These are phyloP conservation scores for Xanthorhoe designata DNA, from an alignment of 2,888 invertebrate genomes.

Conservation along the genomic window DNA sequence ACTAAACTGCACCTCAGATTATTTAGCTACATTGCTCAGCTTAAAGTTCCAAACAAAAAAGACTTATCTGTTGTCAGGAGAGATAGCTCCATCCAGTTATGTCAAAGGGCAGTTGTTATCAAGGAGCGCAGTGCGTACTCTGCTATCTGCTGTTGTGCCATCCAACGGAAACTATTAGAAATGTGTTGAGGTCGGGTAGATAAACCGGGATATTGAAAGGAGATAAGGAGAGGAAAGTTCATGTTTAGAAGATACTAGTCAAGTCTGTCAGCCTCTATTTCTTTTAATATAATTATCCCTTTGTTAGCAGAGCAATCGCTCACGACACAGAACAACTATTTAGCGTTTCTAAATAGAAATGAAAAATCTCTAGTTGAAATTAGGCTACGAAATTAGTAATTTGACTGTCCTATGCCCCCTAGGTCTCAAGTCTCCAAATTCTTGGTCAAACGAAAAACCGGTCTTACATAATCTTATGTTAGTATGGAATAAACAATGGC, in stretches of 20 bases:
- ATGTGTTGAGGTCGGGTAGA: slow-evolving; percentile 30
- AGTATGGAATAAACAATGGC: slow-evolving; percentile 8
- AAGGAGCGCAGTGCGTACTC: slow-evolving; percentile 39
- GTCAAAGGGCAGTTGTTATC: slow-evolving; percentile 57
- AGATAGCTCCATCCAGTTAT: slow-evolving; percentile 55
- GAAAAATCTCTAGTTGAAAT: too few relatives aligned
- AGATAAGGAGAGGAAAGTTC: slow-evolving; percentile 31
- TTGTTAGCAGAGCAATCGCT: neutral
- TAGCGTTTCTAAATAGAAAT: too few relatives aligned
- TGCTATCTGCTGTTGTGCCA: slow-evolving; percentile 41
- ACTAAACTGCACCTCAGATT: neutral
- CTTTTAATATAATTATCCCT: too few relatives aligned
- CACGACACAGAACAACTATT: neutral
- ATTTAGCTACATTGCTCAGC: neutral
- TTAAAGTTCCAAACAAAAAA: slow-evolving; percentile 28
- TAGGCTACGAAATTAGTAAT: neutral
- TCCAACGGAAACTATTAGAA: slow-evolving; percentile 50
- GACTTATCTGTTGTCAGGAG: slow-evolving; percentile 46
- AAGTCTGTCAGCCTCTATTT: neutral
- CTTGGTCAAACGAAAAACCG: neutral
- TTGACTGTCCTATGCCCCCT: neutral
- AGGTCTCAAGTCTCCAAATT: neutral
- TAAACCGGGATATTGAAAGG: slow-evolving; percentile 23
- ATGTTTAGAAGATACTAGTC: slow-evolving; percentile 1
- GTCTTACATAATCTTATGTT: neutral